Conservation (phyloP, 2,113 vertebrate species). For the Rhombomys opimus region DNA sequence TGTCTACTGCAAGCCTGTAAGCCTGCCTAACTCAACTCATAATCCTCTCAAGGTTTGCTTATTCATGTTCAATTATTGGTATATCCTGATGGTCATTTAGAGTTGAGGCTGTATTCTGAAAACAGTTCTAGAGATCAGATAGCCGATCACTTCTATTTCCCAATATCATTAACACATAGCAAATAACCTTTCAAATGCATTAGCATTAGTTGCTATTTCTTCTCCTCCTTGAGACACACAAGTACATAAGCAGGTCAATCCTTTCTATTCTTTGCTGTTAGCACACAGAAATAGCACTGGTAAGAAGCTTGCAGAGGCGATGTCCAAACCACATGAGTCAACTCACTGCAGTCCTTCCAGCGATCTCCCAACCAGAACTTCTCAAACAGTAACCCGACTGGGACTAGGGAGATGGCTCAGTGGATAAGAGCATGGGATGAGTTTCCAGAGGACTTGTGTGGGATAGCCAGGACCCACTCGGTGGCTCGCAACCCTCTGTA, state of each 20-base stretch:
- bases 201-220: neutral
- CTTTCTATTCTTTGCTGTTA: neutral
- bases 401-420: neutral
- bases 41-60: conserved; percentile 19
- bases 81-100: neutral
- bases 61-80: conserved; percentile 32
- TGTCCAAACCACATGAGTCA: neutral
- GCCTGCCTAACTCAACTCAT: neutral
- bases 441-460: neutral
- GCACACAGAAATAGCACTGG: neutral
- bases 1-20: neutral
- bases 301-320: neutral
- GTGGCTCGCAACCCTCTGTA: neutral
- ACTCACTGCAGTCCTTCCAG: neutral
- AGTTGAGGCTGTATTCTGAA: conserved; percentile 32
- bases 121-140: conserved; percentile 9
- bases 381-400: neutral
- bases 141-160: conserved; percentile 1
- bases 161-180: neutral
- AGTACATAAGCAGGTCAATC: neutral
- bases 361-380: neutral
- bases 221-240: neutral
- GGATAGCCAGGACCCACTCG: neutral
- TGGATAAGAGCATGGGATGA: neutral
- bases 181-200: neutral